Conservation (phyloP, 2,888 invertebrate genomes). For the Chloromyia formosa region DNA sequence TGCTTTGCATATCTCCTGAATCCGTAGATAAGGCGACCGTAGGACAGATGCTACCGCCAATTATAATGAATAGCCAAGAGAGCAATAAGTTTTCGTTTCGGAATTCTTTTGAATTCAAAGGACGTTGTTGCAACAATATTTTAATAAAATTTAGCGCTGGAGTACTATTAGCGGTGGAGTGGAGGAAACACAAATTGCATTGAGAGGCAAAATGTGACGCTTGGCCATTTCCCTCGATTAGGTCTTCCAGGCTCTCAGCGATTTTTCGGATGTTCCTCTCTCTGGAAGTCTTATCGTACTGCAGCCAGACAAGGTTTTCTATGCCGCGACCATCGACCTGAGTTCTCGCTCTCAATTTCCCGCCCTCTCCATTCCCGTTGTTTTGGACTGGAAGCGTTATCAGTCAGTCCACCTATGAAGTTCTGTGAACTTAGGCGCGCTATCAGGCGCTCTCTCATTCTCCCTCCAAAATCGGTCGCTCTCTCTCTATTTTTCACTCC, state of each 20-base stretch:
- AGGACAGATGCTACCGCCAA: background rate
- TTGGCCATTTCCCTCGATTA: too few species aligned
- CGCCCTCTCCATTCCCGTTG: background rate
- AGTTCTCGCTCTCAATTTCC: background rate
- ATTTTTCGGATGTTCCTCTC: too few species aligned
- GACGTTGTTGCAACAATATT: conserved; percentile 17
- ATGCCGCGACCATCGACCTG: background rate
- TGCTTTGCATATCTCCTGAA: too few species aligned
- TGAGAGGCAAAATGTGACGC: too few species aligned
- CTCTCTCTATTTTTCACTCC: too few species aligned
- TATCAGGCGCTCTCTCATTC: background rate
- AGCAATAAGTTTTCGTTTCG: background rate
- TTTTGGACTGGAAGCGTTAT: conserved; percentile 29
- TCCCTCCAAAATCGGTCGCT: too few species aligned
- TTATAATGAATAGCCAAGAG: background rate
- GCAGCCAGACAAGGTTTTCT: background rate
- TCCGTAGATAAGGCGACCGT: too few species aligned
- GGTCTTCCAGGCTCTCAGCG: too few species aligned
- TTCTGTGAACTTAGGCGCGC: conserved; percentile 9
- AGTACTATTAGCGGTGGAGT: conserved; percentile 8
- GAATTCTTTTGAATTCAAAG: conserved; percentile 21
- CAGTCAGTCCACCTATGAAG: conserved; percentile 15
- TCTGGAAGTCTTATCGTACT: conserved; percentile 3
- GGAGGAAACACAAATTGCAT: too few species aligned
- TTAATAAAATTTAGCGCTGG: conserved; percentile 33